Base-by-base conservation (phyloP, 1,140 invertebrate species). In the Pollicipes pollicipes region DNA sequence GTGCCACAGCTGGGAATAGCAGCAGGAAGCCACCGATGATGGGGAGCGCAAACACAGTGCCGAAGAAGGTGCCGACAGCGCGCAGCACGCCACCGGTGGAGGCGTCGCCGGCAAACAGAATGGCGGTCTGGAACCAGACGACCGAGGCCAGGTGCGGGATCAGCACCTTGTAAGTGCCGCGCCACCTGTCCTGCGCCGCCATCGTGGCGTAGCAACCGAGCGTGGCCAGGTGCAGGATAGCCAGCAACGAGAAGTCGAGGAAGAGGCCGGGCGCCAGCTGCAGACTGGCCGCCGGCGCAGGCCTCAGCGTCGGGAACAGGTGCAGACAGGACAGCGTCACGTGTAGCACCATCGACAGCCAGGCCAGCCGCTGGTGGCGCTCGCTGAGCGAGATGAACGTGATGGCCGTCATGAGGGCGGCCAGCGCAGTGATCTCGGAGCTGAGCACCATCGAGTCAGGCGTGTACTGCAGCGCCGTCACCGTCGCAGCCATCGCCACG, bases 101-200 rank as follows among this genome's bases (percentile, higher is more conserved):
- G 32, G 89, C 87, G 31, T 75, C 79, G 0, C 76, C 76, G 67
- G 76, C 77, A 27, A 76, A 72, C 13, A 75, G 37, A 3, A 76
- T 75, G 37, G 76, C 75, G 21, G 92, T 86, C 75, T 92, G 90
- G 77, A 90, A 86, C 91, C 91, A 93, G 75, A 89, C 90, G 10
- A 92, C 81, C 0, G 89, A 90, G 0, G 93, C 88, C 68, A 90
- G 89, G 79, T 93, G 91, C 0, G 91, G 90, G 63, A 93, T 85
- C 0, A 91, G 79, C 35, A 84, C 86, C 71, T 86, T 86, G 75
- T 91, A 90, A 24, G 86, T 85, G 0, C 90, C 90, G 69, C 86
- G 83, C 89, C 90, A 92, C 68, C 85, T 83, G 24, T 87, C 85
- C 37, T 86, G 81, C 0, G 83, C 82, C 0, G 89, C 88, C 84